Conservation (phyloP, 1,140 invertebrate species). For the Drosophila nasuta region DNA sequence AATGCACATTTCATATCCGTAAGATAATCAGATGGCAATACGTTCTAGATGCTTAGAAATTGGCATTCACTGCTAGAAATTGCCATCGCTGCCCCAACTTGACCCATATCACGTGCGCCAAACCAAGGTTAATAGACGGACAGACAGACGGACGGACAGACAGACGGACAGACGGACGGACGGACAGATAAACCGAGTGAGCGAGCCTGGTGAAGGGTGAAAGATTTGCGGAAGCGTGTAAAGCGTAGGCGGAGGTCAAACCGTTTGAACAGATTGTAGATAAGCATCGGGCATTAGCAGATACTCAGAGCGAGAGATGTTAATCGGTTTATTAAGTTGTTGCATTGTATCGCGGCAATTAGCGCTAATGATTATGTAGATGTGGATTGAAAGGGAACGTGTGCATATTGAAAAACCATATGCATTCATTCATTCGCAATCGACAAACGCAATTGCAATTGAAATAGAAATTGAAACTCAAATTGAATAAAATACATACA, state of each 20-base stretch:
- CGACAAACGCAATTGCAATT: constrained; percentile 10
- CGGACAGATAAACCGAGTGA: neutral
- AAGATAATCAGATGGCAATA: constrained; percentile 8
- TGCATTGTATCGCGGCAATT: constrained; percentile 26
- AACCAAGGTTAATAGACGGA: neutral
- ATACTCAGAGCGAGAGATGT: neutral
- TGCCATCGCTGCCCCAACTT: neutral
- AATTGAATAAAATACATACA: constrained; percentile 32
- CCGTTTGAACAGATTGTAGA: constrained; percentile 18
- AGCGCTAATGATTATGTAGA: constrained; percentile 8
- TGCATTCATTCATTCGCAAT: neutral
- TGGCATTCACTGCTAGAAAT: too few relatives aligned
- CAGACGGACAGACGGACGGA: neutral
- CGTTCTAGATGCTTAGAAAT: neutral
- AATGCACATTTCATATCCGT: constrained; percentile 6
- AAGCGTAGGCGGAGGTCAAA: constrained; percentile 61
- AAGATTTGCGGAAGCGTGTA: constrained; percentile 59
- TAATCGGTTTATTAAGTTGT: constrained; percentile 16
- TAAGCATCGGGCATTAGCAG: constrained; percentile 16
- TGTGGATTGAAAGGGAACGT: constrained; percentile 21
- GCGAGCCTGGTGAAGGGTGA: constrained; percentile 30
- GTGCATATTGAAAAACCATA: constrained; percentile 30
- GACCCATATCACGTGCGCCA: constrained; percentile 11
- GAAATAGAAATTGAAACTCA: constrained; percentile 19
- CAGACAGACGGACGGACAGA: neutral